phyloP scores from a whole-genome alignment of 1,140 invertebrate genomes.

The Plutomurus gul region DNA sequence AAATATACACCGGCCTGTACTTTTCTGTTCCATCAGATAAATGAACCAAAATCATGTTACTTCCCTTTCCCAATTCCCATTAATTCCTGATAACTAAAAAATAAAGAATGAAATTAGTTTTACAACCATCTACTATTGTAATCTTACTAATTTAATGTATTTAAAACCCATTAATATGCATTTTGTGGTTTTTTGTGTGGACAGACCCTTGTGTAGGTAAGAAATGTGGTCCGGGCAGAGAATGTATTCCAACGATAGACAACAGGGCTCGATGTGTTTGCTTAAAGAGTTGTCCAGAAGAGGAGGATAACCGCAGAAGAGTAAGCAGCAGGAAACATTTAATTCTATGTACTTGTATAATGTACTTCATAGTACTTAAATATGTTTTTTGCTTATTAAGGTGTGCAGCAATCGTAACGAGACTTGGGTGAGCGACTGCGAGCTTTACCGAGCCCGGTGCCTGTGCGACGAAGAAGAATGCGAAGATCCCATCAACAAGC shows the following conservation, averaged over 20 bases:
- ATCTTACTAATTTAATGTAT: too few species aligned
- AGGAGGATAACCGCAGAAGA: slow-evolving; percentile 76
- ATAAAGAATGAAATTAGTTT: too few species aligned
- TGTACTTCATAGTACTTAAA: background rate
- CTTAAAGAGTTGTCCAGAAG: slow-evolving; percentile 77
- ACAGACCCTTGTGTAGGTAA: slow-evolving; percentile 81
- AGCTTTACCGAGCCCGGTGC: slow-evolving; percentile 87
- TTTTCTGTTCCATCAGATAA: too few species aligned
- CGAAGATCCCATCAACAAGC: slow-evolving; percentile 72
- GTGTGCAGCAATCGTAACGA: slow-evolving; percentile 93
- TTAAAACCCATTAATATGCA: too few species aligned
- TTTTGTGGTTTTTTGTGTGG: too few species aligned
- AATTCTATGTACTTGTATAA: background rate
- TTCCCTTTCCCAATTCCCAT: too few species aligned
- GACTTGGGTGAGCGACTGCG: slow-evolving; percentile 90
- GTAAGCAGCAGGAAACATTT: slow-evolving; percentile 56
- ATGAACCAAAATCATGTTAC: too few species aligned
- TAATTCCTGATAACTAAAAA: too few species aligned
- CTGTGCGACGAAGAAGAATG: slow-evolving; percentile 80
- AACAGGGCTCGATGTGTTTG: slow-evolving; percentile 82
- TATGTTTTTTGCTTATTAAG: slow-evolving; percentile 55
- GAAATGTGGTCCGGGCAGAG: slow-evolving; percentile 84
- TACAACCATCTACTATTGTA: too few species aligned
- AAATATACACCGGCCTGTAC: too few species aligned
- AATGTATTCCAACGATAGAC: slow-evolving; percentile 76